Evolutionary conservation across 1,140 invertebrate genomes (phyloP).

Genomic region (Bombus picipes): DNA sequence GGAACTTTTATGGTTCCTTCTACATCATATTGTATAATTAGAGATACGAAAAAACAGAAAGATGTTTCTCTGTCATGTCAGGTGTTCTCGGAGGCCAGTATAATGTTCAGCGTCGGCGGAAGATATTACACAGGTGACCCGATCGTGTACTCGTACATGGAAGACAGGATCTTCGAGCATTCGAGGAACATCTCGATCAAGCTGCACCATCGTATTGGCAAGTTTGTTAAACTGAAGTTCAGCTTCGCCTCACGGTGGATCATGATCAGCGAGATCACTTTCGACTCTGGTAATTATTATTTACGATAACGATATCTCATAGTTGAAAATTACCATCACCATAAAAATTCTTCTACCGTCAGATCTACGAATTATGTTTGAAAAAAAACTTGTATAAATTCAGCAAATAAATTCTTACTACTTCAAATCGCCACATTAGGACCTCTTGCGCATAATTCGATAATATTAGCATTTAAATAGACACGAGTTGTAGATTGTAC

Average conservation of each 20-base stretch:
- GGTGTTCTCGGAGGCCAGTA: slow-evolving; percentile 86
- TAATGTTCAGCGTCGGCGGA: slow-evolving; percentile 89
- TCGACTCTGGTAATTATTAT: slow-evolving; percentile 83
- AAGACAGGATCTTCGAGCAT: slow-evolving; percentile 86
- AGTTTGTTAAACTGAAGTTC: slow-evolving; percentile 86
- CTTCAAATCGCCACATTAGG: too few species aligned
- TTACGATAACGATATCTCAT: background rate
- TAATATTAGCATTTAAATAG: too few species aligned
- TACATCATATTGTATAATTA: background rate
- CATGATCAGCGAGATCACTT: slow-evolving; percentile 88
- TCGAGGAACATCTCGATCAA: slow-evolving; percentile 86
- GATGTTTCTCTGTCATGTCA: slow-evolving; percentile 65
- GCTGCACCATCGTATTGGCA: slow-evolving; percentile 86
- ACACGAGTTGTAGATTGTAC: too few species aligned
- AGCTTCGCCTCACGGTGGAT: slow-evolving; percentile 87
- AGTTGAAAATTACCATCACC: background rate
- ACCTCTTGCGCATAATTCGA: too few species aligned
- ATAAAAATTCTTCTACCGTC: too few species aligned
- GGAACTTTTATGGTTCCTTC: background rate
- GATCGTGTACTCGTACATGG: slow-evolving; percentile 85
- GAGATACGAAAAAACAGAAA: background rate
- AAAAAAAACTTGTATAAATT: background rate
- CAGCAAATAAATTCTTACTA: too few species aligned
- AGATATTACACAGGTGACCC: slow-evolving; percentile 86
- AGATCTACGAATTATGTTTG: background rate